Conservation (phyloP, 2,113 vertebrate genomes). For the Bubalus kerabau region DNA sequence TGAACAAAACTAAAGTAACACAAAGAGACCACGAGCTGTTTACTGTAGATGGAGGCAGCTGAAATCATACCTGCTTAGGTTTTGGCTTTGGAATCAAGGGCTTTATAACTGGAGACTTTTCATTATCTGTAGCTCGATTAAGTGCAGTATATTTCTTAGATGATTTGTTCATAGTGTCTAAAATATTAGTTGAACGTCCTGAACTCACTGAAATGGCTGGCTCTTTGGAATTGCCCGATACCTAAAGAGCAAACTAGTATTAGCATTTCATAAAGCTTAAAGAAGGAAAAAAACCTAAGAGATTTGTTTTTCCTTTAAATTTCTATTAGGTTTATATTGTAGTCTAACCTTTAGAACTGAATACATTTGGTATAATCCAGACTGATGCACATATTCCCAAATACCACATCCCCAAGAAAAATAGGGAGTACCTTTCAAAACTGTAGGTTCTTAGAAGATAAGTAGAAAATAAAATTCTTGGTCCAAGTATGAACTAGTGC, state of each 20-base stretch:
- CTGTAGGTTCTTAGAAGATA: background rate
- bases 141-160: constrained; percentile 79
- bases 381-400: background rate
- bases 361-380: constrained; percentile 13
- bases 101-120: constrained; percentile 87
- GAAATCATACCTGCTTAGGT: constrained; percentile 85
- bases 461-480: background rate
- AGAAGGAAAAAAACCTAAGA: background rate
- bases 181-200: constrained; percentile 81
- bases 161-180: constrained; percentile 89
- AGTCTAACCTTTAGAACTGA: background rate
- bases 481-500: background rate
- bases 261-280: constrained; percentile 36
- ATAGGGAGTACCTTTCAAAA: background rate
- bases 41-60: background rate
- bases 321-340: background rate
- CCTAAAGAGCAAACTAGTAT: constrained; percentile 76
- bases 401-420: background rate
- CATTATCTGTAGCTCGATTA: constrained; percentile 73
- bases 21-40: background rate
- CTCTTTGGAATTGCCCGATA: constrained; percentile 81
- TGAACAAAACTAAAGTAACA: background rate
- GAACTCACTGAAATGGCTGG: constrained; percentile 64
- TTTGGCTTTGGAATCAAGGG: constrained; percentile 90
- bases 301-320: constrained; percentile 29